Evolutionary conservation across 1,140 invertebrate species (phyloP).

Genomic region (Melitaea cinxia): DNA sequence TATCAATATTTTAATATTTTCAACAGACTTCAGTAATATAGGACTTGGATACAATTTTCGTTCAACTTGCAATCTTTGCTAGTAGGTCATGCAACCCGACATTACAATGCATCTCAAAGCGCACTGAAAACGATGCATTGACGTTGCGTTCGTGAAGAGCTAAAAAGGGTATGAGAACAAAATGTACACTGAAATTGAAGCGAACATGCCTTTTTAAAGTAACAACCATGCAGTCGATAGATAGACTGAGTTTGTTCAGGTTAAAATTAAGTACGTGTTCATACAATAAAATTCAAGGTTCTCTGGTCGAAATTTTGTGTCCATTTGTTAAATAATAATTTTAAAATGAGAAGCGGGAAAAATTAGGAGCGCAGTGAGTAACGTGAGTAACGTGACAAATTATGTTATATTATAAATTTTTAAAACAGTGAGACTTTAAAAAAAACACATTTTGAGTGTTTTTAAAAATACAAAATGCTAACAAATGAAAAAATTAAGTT

Average conservation of each 20-base stretch:
- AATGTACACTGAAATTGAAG: slow-evolving; percentile 22
- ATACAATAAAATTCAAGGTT: too few relatives aligned
- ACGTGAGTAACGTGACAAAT: too few relatives aligned
- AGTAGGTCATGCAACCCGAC: slow-evolving; percentile 33
- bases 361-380: too few relatives aligned
- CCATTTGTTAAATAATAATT: too few relatives aligned
- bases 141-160: slow-evolving; percentile 30
- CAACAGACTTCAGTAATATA: slow-evolving; percentile 2
- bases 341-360: too few relatives aligned
- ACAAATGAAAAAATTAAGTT: slow-evolving; percentile 25
- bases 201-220: slow-evolving; percentile 18
- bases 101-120: slow-evolving; percentile 26
- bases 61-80: slow-evolving; percentile 19
- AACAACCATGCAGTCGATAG: not conserved
- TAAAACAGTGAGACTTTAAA: too few relatives aligned
- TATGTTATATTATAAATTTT: too few relatives aligned
- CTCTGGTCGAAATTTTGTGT: too few relatives aligned
- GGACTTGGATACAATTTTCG: slow-evolving; percentile 3
- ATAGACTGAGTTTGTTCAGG: not conserved
- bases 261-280: too few relatives aligned
- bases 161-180: slow-evolving; percentile 35
- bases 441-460: too few relatives aligned
- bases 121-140: slow-evolving; percentile 17
- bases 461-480: slow-evolving; percentile 14
- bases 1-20: not conserved